Conservation (phyloP, 2,113 vertebrate species). For the Gymnocephalus cernua region DNA sequence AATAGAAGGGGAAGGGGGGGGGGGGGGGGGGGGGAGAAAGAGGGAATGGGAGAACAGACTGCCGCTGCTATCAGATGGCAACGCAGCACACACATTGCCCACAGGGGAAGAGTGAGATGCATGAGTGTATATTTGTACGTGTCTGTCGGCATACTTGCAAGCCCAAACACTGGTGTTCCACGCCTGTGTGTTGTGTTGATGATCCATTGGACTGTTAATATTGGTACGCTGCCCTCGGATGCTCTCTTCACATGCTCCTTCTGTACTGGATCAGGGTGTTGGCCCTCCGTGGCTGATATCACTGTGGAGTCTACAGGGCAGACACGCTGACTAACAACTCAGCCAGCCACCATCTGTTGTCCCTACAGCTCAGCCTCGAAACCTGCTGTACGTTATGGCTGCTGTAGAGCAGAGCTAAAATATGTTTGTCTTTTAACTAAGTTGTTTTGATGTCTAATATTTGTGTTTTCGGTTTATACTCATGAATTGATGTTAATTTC, state of each 20-base stretch:
- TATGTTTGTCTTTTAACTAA: not conserved
- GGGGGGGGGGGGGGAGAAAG: conserved; percentile 27
- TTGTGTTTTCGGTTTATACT: not conserved
- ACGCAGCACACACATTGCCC: conserved; percentile 60
- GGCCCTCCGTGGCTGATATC: conserved; percentile 38
- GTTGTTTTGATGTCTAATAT: not conserved
- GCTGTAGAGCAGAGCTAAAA: not conserved
- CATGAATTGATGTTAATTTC: not conserved
- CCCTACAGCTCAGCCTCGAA: conserved; percentile 36
- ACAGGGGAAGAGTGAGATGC: conserved; percentile 51
- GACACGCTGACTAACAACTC: conserved; percentile 38
- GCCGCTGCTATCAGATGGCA: conserved; percentile 76
- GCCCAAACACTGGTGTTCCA: conserved; percentile 39
- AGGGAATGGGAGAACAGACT: conserved; percentile 53
- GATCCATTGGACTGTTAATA: conserved; percentile 58
- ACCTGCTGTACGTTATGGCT: conserved; percentile 7
- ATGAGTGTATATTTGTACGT: conserved; percentile 55
- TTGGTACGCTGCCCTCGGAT: conserved; percentile 40
- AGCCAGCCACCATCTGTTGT: conserved; percentile 66
- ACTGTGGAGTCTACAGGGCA: conserved; percentile 36
- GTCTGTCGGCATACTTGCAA: conserved; percentile 40
- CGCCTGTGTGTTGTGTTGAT: conserved; percentile 45
- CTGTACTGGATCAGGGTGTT: conserved; percentile 52
- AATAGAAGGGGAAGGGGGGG: conserved; percentile 70
- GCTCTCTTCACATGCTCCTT: conserved; percentile 54